These are phyloP conservation scores for Pseudococcus longispinus DNA, from an alignment of 2,888 invertebrate species.

Conservation along the genomic window DNA sequence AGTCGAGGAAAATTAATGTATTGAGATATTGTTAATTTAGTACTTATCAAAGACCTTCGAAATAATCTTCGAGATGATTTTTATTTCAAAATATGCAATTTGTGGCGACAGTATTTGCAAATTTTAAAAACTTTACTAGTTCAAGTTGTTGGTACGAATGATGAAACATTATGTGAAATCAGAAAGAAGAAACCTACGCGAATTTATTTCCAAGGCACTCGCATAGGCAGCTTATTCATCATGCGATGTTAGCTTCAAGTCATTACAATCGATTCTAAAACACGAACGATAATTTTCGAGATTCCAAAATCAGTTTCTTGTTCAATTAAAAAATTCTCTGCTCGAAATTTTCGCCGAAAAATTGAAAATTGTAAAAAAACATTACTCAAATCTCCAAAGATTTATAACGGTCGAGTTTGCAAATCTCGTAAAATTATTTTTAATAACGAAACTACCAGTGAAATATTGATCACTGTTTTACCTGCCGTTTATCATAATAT, in stretches of 20 bases:
- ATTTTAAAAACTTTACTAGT: no score
- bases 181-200: no score
- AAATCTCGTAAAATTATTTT: neutral
- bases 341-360: neutral
- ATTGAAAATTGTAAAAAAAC: neutral
- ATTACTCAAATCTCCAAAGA: neutral
- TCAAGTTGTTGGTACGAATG: no score
- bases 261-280: neutral
- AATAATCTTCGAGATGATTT: neutral
- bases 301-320: neutral
- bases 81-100: neutral
- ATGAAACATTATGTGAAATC: no score
- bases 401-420: neutral
- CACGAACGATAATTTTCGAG: neutral
- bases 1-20: neutral
- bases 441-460: neutral
- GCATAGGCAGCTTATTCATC: neutral
- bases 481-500: conserved; percentile 13
- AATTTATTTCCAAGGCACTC: neutral
- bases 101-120: neutral
- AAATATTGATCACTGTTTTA: conserved; percentile 12
- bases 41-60: neutral
- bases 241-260: neutral
- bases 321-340: neutral
- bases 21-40: neutral